Conservation (phyloP, 2,888 invertebrate genomes). For the Allygus modestus region DNA sequence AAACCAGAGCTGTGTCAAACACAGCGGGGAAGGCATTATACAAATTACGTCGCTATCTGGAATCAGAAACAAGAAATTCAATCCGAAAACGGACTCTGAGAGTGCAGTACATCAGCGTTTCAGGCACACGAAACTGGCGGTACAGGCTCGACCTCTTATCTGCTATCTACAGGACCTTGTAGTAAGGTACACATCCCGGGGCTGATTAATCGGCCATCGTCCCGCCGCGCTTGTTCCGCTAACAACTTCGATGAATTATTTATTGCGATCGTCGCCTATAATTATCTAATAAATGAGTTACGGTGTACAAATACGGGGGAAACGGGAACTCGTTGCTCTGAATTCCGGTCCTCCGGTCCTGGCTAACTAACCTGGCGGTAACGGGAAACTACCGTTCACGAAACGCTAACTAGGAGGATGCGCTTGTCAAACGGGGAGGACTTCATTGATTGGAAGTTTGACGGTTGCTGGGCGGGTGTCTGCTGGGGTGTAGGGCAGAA, state of each 20-base stretch:
- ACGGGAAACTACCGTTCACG: neutral
- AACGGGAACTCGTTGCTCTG: slow-evolving; percentile 24
- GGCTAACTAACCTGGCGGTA: slow-evolving; percentile 34
- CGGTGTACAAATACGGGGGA: slow-evolving; percentile 44
- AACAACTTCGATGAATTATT: slow-evolving; percentile 54
- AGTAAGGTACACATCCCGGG: slow-evolving; percentile 44
- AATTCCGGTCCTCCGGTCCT: neutral
- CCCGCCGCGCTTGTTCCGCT: slow-evolving; percentile 19
- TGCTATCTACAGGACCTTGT: slow-evolving; percentile 32
- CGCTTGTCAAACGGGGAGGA: slow-evolving; percentile 4
- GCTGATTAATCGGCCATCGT: slow-evolving; percentile 15
- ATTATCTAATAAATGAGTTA: slow-evolving; percentile 59
- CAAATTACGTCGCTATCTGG: slow-evolving; percentile 51
- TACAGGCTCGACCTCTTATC: slow-evolving; percentile 17
- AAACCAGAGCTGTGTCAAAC: slow-evolving; percentile 30
- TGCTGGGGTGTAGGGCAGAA: no score
- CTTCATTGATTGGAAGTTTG: neutral
- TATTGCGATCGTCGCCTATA: slow-evolving; percentile 55
- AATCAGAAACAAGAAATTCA: slow-evolving; percentile 51
- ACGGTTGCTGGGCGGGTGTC: no score
- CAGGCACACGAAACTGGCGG: neutral
- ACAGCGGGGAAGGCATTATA: slow-evolving; percentile 43
- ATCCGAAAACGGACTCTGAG: slow-evolving; percentile 37
- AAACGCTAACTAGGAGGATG: slow-evolving; percentile 17
- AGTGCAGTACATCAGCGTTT: neutral